These are phyloP conservation scores for Leucophora obtusa DNA, from an alignment of 2,888 invertebrate species.

Conservation along the genomic window DNA sequence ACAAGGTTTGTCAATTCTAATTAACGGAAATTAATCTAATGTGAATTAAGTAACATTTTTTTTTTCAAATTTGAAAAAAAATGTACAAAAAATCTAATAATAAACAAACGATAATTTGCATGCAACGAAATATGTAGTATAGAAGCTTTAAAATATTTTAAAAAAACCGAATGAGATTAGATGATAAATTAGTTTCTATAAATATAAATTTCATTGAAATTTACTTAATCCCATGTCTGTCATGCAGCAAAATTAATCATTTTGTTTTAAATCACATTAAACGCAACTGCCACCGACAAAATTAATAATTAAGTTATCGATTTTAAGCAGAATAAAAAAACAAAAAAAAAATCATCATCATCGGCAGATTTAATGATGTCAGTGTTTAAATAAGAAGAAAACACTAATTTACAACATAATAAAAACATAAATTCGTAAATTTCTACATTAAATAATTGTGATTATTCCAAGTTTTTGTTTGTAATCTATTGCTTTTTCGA, in stretches of 20 bases:
- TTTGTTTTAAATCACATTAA: background rate
- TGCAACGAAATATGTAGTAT: background rate
- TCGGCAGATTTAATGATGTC: background rate
- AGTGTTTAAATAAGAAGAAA: background rate
- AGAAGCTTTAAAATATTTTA: background rate
- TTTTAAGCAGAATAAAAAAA: background rate
- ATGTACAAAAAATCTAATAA: background rate
- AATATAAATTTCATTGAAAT: background rate
- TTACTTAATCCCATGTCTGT: background rate
- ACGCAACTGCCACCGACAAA: background rate
- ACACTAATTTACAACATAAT: no score
- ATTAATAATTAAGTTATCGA: background rate
- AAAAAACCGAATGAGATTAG: background rate
- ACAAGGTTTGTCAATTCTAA: slow-evolving; percentile 71
- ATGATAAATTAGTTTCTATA: background rate
- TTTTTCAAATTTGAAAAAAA: no score
- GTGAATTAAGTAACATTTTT: slow-evolving; percentile 44
- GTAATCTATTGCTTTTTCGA: no score
- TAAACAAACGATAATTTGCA: background rate
- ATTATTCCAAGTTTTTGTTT: no score
- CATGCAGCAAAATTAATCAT: background rate
- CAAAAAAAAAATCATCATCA: background rate
- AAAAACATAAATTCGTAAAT: no score
- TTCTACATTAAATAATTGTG: no score
- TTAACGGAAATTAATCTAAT: slow-evolving; percentile 72